Base-by-base conservation (phyloP, 1,140 invertebrate species). In the Meteorus sp. region DNA sequence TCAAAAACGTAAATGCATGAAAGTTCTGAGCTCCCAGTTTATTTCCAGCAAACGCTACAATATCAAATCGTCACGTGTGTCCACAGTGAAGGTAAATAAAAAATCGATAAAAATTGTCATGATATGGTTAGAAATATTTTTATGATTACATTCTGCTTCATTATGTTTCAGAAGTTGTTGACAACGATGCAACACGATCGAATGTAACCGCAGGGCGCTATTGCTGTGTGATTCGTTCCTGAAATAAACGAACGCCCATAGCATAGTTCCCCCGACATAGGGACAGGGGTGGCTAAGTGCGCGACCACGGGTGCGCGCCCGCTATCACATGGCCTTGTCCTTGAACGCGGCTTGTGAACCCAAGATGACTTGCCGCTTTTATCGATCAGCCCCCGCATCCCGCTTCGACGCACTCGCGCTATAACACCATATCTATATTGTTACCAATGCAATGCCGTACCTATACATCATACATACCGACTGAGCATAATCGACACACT, bases 311-410 rank as follows among this genome's bases (percentile, higher is more conserved):
- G 71, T 79, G 75, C 76, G 74, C 74, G 74, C 65, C 68, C 71
- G 73, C 77, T 80, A 79, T 80, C 78, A 76, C 73, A 71, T 81
- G 77, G 78, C 79, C 79, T 81, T 81, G 79, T 81, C 79, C 79
- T 81, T 80, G 79, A 80, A 81, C 74, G 77, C 73, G 78, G 79
- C 76, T 77, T 66, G 76, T 80, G 78, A 81, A 81, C 79, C 72
- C 77, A 50, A 63, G 63, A 63, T 72, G n/a, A n/a, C n/a, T n/a
- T n/a, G n/a, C 71, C 66, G 72, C 75, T 74, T 79, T 79, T 79
- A 80, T 80, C 77, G 78, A 80, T 79, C 77, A 79, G 78, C 76
- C 76, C 76, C 76, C 77, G 71, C 75, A 76, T 71, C 75, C 74
- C 74, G 70, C 75, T 71, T 72, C 69, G 68, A 71, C 76, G 73